These are phyloP conservation scores for Promerops cafer DNA, from an alignment of 2,113 vertebrate species.

Conservation along the genomic window DNA sequence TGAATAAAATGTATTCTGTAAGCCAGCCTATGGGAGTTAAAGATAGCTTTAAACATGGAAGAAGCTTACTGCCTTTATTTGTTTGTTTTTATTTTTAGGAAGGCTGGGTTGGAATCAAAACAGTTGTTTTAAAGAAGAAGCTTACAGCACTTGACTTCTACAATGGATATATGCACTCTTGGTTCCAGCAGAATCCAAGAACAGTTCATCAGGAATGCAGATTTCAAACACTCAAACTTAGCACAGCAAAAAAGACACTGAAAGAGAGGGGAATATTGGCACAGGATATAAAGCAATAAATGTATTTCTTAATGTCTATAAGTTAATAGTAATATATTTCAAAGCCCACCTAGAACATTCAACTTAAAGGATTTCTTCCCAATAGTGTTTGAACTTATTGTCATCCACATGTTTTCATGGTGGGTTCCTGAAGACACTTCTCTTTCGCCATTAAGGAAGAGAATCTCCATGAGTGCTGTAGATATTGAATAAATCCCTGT, in stretches of 20 bases:
- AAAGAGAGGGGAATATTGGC: not conserved
- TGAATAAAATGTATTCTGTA: not conserved
- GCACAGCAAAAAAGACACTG: conserved; percentile 7
- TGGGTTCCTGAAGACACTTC: not conserved
- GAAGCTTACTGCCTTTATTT: not conserved
- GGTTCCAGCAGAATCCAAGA: conserved; percentile 47
- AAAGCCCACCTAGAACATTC: not conserved
- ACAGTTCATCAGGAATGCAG: conserved; percentile 37
- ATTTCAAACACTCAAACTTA: conserved; percentile 78
- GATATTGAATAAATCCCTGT: not conserved
- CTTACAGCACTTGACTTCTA: conserved; percentile 90
- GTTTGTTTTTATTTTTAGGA: conserved; percentile 69
- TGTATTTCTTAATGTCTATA: not conserved
- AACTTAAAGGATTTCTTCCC: not conserved
- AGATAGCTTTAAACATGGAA: not conserved
- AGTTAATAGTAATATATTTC: not conserved
- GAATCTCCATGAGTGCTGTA: not conserved
- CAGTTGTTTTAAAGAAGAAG: conserved; percentile 80
- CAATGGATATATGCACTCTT: conserved; percentile 90
- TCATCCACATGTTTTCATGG: not conserved
- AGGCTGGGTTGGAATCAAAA: conserved; percentile 86
- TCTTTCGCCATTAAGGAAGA: not conserved
- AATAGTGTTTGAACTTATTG: not conserved
- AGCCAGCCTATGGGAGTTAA: not conserved
- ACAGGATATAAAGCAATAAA: conserved; percentile 4